These are phyloP conservation scores for Hyperopisus bebe DNA, from an alignment of 2,113 vertebrate genomes.

Conservation along the genomic window DNA sequence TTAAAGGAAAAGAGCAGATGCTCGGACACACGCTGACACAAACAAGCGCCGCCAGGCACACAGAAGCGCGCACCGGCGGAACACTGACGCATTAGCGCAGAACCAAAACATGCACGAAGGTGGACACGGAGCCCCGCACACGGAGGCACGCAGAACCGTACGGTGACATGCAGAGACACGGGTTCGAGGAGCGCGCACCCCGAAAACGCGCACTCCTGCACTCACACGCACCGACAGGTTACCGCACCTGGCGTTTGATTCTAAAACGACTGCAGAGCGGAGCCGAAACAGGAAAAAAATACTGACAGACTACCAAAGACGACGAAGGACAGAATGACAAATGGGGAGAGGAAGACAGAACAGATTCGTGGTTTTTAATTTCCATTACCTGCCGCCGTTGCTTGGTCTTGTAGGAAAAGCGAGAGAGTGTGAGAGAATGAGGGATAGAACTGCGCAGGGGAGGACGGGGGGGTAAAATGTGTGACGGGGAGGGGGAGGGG, in stretches of 20 bases:
- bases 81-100: constrained; percentile 17
- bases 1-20: constrained; percentile 16
- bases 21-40: constrained; percentile 14
- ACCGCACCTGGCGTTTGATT: constrained; percentile 26
- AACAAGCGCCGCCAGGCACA: constrained; percentile 8
- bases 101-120: background rate
- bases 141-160: constrained; percentile 16
- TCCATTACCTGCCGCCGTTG: constrained; percentile 19
- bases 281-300: constrained; percentile 33
- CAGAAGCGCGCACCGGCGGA: constrained; percentile 21
- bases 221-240: background rate
- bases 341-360: background rate
- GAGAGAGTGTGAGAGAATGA: constrained; percentile 39
- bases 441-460: constrained; percentile 26
- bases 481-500: constrained; percentile 44
- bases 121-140: background rate
- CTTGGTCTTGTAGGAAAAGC: constrained; percentile 32
- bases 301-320: constrained; percentile 22
- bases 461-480: constrained; percentile 36
- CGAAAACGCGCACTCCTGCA: background rate
- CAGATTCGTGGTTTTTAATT: background rate
- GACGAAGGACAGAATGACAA: background rate
- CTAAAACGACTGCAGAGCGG: constrained; percentile 26
- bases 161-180: background rate
- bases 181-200: background rate